Percentiles rank a stretch among this genome's conserved stretches.
These are phyloP conservation scores for Nasonia giraulti DNA, from an alignment of 1,140 invertebrate species.

Conservation along the genomic window DNA sequence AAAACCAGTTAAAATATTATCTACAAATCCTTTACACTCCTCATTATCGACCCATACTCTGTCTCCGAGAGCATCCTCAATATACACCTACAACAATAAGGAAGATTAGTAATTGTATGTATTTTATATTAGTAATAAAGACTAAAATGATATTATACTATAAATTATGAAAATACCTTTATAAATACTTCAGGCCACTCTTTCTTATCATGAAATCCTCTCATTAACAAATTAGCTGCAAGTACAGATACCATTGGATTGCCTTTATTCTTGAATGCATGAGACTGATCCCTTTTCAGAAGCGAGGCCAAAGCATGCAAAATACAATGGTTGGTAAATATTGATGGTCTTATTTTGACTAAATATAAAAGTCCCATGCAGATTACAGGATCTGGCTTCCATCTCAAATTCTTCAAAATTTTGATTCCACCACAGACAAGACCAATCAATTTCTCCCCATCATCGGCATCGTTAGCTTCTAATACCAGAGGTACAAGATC, in stretches of 20 bases:
- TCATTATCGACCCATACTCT: slow-evolving; percentile 94
- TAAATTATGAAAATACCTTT: slow-evolving; percentile 74
- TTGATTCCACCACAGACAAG: slow-evolving; percentile 80
- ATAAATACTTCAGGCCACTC: slow-evolving; percentile 88
- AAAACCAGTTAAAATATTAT: slow-evolving; percentile 93
- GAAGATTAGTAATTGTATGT: slow-evolving; percentile 17
- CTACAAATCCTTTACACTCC: slow-evolving; percentile 92
- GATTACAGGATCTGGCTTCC: slow-evolving; percentile 87
- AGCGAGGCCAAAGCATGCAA: slow-evolving; percentile 87
- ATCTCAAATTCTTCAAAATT: slow-evolving; percentile 79
- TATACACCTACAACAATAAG: slow-evolving; percentile 82
- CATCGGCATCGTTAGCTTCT: slow-evolving; percentile 77
- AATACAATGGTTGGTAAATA: slow-evolving; percentile 87
- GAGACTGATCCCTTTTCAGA: slow-evolving; percentile 85
- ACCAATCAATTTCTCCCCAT: slow-evolving; percentile 79
- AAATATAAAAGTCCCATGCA: slow-evolving; percentile 88
- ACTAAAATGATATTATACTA: not conserved
- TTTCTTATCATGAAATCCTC: slow-evolving; percentile 85
- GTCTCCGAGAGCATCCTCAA: slow-evolving; percentile 95
- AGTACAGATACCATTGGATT: slow-evolving; percentile 89
- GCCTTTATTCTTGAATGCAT: slow-evolving; percentile 83
- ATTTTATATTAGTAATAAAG: not conserved
- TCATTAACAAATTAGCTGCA: slow-evolving; percentile 89
- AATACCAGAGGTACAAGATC: slow-evolving; percentile 78
- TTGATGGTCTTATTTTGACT: slow-evolving; percentile 85